Evolutionary conservation across 2,888 invertebrate species (phyloP), one percentile per base, ranked within the genome.

Genomic region (Beris chalybata): DNA sequence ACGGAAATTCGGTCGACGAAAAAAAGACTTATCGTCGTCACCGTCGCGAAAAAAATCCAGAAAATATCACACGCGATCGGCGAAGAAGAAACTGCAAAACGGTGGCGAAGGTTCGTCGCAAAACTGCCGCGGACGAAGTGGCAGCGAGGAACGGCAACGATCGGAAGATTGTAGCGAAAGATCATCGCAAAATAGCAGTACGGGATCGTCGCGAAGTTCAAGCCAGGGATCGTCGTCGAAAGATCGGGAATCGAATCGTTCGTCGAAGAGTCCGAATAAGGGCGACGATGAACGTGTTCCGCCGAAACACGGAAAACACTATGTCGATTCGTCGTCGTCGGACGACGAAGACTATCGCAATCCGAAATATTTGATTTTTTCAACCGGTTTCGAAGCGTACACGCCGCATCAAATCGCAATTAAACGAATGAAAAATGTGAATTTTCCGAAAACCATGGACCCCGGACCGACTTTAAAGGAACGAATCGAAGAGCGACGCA

Each of bases 401-500:
- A 91, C 91, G 0, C 93, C 93, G 0, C 93, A 93, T 82, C 91
- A 92, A 81, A 88, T 93, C 71, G 91, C 90, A 45, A 88, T 91
- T 72, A 91, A 91, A 75, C 83, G 89, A 73, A 89, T 93, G 67
- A 85, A 86, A 70, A 85, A 88, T 43, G 84, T 90, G 2, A 84
- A 83, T 67, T 90, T 90, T 75, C 89, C 89, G 0, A 85, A 86
- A 73, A 81, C 85, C 70, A 76, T 90, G 54, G 87, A 89, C 74
- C 88, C 87, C 0, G 90, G 90, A 0, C 88, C 87, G 3, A 85
- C 88, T 3, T 77, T 90, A 1, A 85, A 84, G 70, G 89, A 90
- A 74, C 81, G 90, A 70, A 79, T 89, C 68, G 86, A 86, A 13
- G 83, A 87, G 58, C 82, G 84, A 55, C 83, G 85, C 71, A 81